Percentiles rank a stretch among this genome's conserved stretches.
These are phyloP conservation scores for Drosophila auraria DNA, from an alignment of 1,140 invertebrate genomes.

Conservation along the genomic window DNA sequence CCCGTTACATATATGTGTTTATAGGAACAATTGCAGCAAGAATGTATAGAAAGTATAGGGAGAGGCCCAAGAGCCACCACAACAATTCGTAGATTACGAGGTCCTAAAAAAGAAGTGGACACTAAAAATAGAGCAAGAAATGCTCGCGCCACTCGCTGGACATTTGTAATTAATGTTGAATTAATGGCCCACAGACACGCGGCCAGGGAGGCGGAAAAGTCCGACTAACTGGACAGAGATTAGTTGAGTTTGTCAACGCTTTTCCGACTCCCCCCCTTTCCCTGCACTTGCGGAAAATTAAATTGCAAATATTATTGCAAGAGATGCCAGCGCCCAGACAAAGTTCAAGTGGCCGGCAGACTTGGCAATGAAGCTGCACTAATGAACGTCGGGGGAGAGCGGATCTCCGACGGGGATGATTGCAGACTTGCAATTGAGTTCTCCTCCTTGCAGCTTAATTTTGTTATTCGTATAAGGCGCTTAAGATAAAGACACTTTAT, in stretches of 20 bases:
- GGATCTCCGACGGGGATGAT: conserved; percentile 5
- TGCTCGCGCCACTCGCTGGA: conserved; percentile 26
- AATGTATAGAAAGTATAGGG: conserved; percentile 6
- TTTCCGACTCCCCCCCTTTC: conserved; percentile 4
- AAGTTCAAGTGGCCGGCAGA: conserved; percentile 52
- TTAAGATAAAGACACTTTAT: conserved; percentile 23
- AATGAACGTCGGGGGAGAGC: conserved; percentile 28
- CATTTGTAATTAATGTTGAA: conserved; percentile 51
- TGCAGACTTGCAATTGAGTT: conserved; percentile 29
- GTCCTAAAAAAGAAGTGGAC: conserved; percentile 28
- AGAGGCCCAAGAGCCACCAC: conserved; percentile 3
- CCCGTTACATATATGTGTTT: conserved; percentile 1
- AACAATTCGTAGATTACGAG: conserved; percentile 44
- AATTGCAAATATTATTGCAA: conserved; percentile 45
- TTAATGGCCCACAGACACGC: conserved; percentile 44
- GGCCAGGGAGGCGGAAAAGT: neutral
- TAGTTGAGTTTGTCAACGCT: conserved; percentile 47
- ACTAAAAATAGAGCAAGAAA: conserved; percentile 41
- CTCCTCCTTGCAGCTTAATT: conserved; percentile 13
- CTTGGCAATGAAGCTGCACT: conserved; percentile 50
- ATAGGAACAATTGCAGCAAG: conserved; percentile 22
- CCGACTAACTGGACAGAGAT: conserved; percentile 40
- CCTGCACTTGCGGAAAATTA: conserved; percentile 17
- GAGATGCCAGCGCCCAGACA: conserved; percentile 48
- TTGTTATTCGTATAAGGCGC: conserved; percentile 34